Conservation (phyloP, 2,888 invertebrate species). For the Idaea dimidiata region DNA sequence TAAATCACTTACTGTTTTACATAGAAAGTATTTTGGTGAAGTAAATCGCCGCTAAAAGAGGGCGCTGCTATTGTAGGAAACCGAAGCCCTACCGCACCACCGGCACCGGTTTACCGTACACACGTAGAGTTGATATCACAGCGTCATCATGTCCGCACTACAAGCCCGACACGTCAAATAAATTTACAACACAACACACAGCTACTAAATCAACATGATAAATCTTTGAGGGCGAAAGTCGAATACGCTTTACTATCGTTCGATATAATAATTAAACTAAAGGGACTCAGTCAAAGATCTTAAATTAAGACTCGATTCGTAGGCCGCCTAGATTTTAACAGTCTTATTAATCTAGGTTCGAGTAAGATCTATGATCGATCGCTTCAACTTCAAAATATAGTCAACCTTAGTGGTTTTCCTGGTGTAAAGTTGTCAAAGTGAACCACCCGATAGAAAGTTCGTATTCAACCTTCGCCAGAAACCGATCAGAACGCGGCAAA, state of each 20-base stretch:
- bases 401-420: too few relatives aligned
- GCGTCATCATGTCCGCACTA: conserved; percentile 18
- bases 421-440: background rate
- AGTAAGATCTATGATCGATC: too few relatives aligned
- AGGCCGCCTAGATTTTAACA: too few relatives aligned
- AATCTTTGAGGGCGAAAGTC: conserved; percentile 35
- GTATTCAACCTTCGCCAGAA: background rate
- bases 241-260: background rate
- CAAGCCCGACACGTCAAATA: conserved; percentile 38
- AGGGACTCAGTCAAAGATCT: too few relatives aligned
- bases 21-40: too few relatives aligned
- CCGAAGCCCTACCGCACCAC: conserved; percentile 6
- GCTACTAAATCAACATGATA: conserved; percentile 36
- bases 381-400: too few relatives aligned
- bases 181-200: conserved; percentile 45
- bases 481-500: conserved; percentile 5
- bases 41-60: too few relatives aligned
- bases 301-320: too few relatives aligned
- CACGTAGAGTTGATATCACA: conserved; percentile 11
- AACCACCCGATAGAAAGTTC: background rate
- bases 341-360: too few relatives aligned
- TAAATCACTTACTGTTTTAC: too few relatives aligned
- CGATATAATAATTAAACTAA: background rate
- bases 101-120: conserved; percentile 9
- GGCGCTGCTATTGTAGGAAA: too few relatives aligned